Evolutionary conservation across 2,888 invertebrate species (phyloP).

Genomic region (Leptinotarsa rubiginosa): DNA sequence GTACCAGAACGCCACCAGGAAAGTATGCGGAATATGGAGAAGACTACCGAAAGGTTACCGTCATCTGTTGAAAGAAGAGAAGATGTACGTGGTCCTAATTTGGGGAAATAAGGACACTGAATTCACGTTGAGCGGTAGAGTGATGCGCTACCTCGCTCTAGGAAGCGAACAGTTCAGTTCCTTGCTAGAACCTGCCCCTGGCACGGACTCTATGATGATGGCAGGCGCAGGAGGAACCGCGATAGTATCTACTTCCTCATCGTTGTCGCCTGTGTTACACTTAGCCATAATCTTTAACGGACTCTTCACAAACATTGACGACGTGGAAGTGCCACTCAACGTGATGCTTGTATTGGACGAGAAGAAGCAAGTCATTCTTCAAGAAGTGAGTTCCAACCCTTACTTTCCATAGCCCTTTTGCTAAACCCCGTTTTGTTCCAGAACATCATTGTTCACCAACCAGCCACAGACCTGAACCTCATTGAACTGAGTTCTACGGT

Average conservation of each 20-base stretch:
- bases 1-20: constrained; percentile 87
- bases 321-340: constrained; percentile 76
- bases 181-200: constrained; percentile 76
- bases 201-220: constrained; percentile 69
- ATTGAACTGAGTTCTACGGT: constrained; percentile 84
- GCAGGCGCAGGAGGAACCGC: constrained; percentile 85
- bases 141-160: constrained; percentile 80
- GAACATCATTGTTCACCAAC: constrained; percentile 77
- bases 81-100: constrained; percentile 80
- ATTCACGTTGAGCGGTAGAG: constrained; percentile 77
- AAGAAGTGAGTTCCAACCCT: constrained; percentile 72
- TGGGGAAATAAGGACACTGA: constrained; percentile 82
- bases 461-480: constrained; percentile 80
- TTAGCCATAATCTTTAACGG: constrained; percentile 86
- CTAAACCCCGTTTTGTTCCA: constrained; percentile 57
- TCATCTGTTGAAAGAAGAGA: constrained; percentile 79
- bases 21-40: constrained; percentile 91
- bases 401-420: not conserved
- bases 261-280: constrained; percentile 84
- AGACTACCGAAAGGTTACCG: constrained; percentile 84
- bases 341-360: constrained; percentile 79
- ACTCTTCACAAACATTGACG: constrained; percentile 75
- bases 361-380: constrained; percentile 76
- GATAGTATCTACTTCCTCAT: constrained; percentile 83
- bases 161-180: constrained; percentile 87